Evolutionary conservation across 2,888 invertebrate species (phyloP).

Genomic region (Megalurothrips usitatus): DNA sequence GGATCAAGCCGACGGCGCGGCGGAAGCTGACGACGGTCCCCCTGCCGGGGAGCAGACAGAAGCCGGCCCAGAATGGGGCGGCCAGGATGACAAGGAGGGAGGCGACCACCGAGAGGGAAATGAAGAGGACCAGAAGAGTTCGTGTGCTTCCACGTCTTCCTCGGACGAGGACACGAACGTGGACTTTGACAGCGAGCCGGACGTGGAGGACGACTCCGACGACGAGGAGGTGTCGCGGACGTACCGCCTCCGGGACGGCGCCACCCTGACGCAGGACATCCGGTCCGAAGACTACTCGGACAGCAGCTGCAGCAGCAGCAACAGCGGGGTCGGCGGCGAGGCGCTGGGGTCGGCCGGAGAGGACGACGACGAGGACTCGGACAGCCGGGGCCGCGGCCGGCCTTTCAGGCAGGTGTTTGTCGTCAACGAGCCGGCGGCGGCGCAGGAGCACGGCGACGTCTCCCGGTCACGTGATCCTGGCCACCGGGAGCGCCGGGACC

Average conservation of each 20-base stretch:
- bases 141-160: constrained; percentile 15
- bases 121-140: neutral
- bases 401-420: constrained; percentile 34
- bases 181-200: constrained; percentile 34
- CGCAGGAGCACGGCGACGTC: constrained; percentile 27
- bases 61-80: too few species aligned
- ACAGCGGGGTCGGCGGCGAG: constrained; percentile 34
- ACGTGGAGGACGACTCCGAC: constrained; percentile 31
- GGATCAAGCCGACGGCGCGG: neutral
- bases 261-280: constrained; percentile 28
- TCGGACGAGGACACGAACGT: constrained; percentile 26
- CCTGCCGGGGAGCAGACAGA: too few species aligned
- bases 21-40: neutral
- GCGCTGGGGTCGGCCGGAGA: constrained; percentile 36
- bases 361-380: constrained; percentile 38
- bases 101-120: neutral
- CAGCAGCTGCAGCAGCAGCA: constrained; percentile 36
- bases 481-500: neutral
- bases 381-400: constrained; percentile 30
- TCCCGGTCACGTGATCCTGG: neutral
- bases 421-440: constrained; percentile 35
- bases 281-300: constrained; percentile 31
- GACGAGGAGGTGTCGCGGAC: constrained; percentile 5
- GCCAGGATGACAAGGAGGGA: neutral
- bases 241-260: neutral